Percentiles rank a stretch among this genome's conserved stretches.
Evolutionary conservation across 2,113 vertebrate genomes (phyloP).

Genomic region (Planiliza haematocheilus): DNA sequence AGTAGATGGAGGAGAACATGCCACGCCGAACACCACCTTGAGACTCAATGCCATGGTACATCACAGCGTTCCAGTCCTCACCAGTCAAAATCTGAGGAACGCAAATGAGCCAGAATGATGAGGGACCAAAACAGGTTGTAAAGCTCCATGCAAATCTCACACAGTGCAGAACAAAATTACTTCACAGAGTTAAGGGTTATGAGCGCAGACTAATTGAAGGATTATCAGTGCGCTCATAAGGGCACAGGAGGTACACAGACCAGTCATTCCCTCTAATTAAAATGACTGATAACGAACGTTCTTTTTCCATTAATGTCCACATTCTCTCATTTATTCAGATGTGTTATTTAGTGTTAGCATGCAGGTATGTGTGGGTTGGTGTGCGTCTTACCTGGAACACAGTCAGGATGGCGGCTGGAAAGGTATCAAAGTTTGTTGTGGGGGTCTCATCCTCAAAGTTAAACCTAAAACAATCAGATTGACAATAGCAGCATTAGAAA

Average conservation of each 20-base stretch:
- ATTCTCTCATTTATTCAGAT: slow-evolving; percentile 29
- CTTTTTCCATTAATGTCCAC: slow-evolving; percentile 9
- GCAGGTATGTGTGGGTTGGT: neutral
- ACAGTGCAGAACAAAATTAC: slow-evolving; percentile 42
- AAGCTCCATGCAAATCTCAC: slow-evolving; percentile 10
- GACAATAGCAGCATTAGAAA: neutral
- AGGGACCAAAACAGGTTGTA: neutral
- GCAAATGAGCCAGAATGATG: slow-evolving; percentile 13
- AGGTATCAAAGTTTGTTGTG: slow-evolving; percentile 96
- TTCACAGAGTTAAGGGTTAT: slow-evolving; percentile 46
- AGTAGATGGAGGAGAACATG: slow-evolving; percentile 97
- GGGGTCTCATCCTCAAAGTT: slow-evolving; percentile 95
- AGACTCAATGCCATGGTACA: slow-evolving; percentile 97
- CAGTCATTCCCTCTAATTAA: slow-evolving; percentile 60
- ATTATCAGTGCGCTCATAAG: slow-evolving; percentile 58
- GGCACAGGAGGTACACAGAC: slow-evolving; percentile 37
- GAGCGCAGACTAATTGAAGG: slow-evolving; percentile 58
- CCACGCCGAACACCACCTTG: slow-evolving; percentile 93
- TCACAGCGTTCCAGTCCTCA: slow-evolving; percentile 98
- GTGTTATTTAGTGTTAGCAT: neutral
- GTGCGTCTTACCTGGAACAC: slow-evolving; percentile 91
- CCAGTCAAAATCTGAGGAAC: slow-evolving; percentile 92
- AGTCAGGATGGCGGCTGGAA: slow-evolving; percentile 96
- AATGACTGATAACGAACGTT: slow-evolving; percentile 44
- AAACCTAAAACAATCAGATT: slow-evolving; percentile 85